Evolutionary conservation across 2,113 vertebrate genomes (phyloP), one percentile per base, ranked within the genome.

Genomic region (Corynorhinus townsendii): DNA sequence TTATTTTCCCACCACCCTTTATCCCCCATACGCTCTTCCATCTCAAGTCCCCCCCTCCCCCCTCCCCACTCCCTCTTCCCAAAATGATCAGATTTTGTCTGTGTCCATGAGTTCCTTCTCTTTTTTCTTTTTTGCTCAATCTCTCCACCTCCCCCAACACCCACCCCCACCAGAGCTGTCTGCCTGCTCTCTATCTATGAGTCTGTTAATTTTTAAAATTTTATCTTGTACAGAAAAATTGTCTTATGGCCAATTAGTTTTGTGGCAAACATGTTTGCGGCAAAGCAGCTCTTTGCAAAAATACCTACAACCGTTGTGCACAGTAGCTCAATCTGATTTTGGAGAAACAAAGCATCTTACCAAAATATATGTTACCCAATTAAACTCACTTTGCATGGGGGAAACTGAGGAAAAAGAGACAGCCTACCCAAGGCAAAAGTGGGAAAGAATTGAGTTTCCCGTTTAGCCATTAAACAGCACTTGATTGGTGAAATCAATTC

Each of bases 401-500:
- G 49, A 75, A 89, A 92, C 22, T 40, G 66, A 93, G 79, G n/a
- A n/a, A 28, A 75, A 72, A 56, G 26, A 87, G 40, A 43, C 47
- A 43, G 7, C 30, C 56, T 66, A 68, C 43, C 30, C 40, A 62
- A 59, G 47, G 45, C 47, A 86, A 75, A 90, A 90, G 24, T 22
- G 47, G 62, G 28, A 69, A 77, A 93, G 77, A 62, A 86, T 11
- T 85, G 43, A 90, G 75, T 89, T 69, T 87, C 26, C 26, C 17
- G 89, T 82, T 82, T 89, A 76, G 33, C 33, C 11, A 22, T 71
- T 11, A 71, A 40, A 64, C 2, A 95, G 45, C 14, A 26, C 7
- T 89, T 56, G 30, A 64, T 88, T 90, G 62, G 33, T 90, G 66
- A 95, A 93, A 79, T 82, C 68, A 88, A 54, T 56, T 82, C 47